Evolutionary conservation across 2,113 vertebrate species (phyloP), one percentile per base, ranked within the genome.

Genomic region (Gadus macrocephalus): DNA sequence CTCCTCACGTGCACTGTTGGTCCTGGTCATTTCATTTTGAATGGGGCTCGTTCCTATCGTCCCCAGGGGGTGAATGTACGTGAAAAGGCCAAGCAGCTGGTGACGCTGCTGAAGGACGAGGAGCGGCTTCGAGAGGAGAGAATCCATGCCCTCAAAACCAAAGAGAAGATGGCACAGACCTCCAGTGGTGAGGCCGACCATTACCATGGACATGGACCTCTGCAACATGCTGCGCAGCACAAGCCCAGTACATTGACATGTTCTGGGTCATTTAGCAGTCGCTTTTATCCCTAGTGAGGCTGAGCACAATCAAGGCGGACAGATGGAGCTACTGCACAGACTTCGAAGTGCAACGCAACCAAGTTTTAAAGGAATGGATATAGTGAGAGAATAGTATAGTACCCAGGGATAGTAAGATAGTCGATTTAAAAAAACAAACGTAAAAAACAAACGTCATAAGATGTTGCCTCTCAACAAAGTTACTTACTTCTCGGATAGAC

Each of bases 101-200:
- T 97, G 81, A 94, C 94, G 2, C 85, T 97, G 72, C 88, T 97
- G 73, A 95, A 95, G 55, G 95, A 97, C 0, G 95, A 97, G 74
- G 95, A 97, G 74, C 89, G 95, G 68, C 91, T 97, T 74, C 91
- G 94, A 75, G 95, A 95, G 72, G 95, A 97, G 85, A 91, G 95
- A 25, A 92, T 93, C 66, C 95, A 97, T 0, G 95, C 95, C 0
- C 94, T 97, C 77, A 97, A 97, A 91, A 97, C 95, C 88, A 97
- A 97, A 93, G 95, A 97, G 86, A 96, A 96, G 87, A 93, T 96
- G 90, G 94, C 95, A 60, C 95, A 96, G 89, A 96, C 94, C 0
- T 92, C 93, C 78, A 95, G 94, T 14, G 93, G 95, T 95, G 71
- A 86, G 90, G 72, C 22, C 60, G 6, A 12, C 60, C 22, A 4